Conservation (phyloP, 1,140 invertebrate genomes). For the Stenopsyche tienmushanensis region DNA sequence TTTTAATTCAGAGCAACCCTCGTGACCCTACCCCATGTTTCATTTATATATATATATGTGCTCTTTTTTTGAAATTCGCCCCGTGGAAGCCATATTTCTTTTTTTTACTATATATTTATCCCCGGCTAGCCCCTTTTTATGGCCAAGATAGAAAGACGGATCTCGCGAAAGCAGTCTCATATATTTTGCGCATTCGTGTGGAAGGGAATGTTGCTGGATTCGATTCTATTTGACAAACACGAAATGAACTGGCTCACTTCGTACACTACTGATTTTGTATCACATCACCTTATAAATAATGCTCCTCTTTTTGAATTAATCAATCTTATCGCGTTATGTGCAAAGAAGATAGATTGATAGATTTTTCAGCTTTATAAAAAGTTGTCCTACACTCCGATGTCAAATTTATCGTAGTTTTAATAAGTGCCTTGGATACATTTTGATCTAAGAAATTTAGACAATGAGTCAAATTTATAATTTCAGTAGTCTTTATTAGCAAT, state of each 20-base stretch:
- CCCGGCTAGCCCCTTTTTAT: slow-evolving; percentile 27
- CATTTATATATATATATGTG: slow-evolving; percentile 26
- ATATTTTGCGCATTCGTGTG: slow-evolving; percentile 40
- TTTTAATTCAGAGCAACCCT: slow-evolving; percentile 32
- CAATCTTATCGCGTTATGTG: too few relatives aligned
- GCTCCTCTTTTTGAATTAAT: too few relatives aligned
- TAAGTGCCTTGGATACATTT: too few relatives aligned
- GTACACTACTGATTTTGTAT: neutral
- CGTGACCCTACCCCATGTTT: slow-evolving; percentile 30
- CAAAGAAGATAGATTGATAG: too few relatives aligned
- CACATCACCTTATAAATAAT: slow-evolving; percentile 9
- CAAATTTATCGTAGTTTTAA: too few relatives aligned
- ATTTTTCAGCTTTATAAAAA: too few relatives aligned
- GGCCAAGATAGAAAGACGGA: slow-evolving; percentile 32
- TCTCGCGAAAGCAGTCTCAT: slow-evolving; percentile 31
- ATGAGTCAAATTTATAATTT: too few relatives aligned
- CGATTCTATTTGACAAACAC: slow-evolving; percentile 39
- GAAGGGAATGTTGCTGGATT: slow-evolving; percentile 33
- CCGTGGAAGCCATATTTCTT: slow-evolving; percentile 26
- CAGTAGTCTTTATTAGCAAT: too few relatives aligned
- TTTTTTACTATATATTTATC: slow-evolving; percentile 28
- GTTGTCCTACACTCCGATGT: too few relatives aligned
- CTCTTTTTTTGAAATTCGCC: slow-evolving; percentile 26
- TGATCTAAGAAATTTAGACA: too few relatives aligned
- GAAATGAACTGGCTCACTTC: slow-evolving; percentile 22